Evolutionary conservation across 2,113 vertebrate species (phyloP).

Genomic region (Gopherus evgoodei): DNA sequence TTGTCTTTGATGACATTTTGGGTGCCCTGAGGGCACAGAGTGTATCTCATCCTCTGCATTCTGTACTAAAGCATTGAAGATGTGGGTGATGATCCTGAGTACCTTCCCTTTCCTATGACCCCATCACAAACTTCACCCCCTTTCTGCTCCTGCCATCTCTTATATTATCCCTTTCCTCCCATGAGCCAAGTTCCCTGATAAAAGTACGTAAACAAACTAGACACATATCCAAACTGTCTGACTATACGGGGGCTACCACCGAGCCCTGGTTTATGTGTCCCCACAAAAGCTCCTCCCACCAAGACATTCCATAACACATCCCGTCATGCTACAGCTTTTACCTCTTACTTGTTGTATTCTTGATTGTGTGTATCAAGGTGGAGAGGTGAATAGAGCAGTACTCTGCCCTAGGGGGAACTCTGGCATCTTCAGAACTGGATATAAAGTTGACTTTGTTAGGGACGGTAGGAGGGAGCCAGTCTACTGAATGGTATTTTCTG

Average conservation of each 20-base stretch:
- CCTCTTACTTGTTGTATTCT: too few relatives aligned
- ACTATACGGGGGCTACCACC: background rate
- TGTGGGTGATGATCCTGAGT: background rate
- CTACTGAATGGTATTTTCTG: constrained; percentile 5
- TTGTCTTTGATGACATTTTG: background rate
- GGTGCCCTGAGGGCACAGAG: background rate
- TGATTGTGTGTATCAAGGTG: background rate
- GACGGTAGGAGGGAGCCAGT: background rate
- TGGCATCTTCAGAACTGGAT: background rate
- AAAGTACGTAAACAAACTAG: background rate
- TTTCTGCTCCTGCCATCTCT: background rate
- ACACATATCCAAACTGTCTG: background rate
- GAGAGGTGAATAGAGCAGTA: too few relatives aligned
- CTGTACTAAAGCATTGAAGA: background rate
- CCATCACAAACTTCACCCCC: background rate
- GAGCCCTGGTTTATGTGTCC: background rate
- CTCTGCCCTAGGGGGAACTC: background rate
- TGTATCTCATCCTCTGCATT: background rate
- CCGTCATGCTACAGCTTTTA: background rate
- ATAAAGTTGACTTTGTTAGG: background rate
- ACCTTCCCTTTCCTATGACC: background rate
- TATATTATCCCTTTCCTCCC: background rate
- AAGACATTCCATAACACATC: background rate
- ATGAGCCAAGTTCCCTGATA: background rate
- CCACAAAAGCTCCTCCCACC: background rate